Conservation (phyloP, 2,888 invertebrate species). For the Nomada fabriciana region DNA sequence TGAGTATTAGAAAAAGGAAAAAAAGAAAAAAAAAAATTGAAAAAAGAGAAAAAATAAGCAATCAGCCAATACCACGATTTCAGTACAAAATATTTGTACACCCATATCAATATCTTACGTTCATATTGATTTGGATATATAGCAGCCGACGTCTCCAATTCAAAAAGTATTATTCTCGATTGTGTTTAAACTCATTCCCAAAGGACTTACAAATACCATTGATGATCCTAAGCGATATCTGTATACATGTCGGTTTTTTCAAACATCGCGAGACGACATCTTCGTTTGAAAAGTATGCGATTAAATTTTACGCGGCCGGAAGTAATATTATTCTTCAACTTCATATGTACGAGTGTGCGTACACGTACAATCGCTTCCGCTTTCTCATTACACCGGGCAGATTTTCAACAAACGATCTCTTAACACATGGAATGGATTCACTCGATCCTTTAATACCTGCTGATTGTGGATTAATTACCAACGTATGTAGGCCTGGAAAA, state of each 20-base stretch:
- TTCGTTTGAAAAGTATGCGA: conserved; percentile 27
- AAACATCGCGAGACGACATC: conserved; percentile 19
- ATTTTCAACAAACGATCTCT: conserved; percentile 56
- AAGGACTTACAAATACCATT: conserved; percentile 51
- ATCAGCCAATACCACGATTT: conserved; percentile 84
- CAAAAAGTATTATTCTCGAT: conserved; percentile 60
- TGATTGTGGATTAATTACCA: conserved; percentile 42
- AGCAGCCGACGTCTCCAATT: conserved; percentile 80
- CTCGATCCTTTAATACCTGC: conserved; percentile 44
- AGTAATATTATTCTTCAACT: conserved; percentile 29
- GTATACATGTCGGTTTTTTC: conserved; percentile 10
- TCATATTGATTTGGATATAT: conserved; percentile 83
- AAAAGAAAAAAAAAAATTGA: conserved; percentile 73
- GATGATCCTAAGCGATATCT: conserved; percentile 46
- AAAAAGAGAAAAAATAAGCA: conserved; percentile 79
- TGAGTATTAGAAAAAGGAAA: conserved; percentile 56
- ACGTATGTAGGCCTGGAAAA: conserved; percentile 51
- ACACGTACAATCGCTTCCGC: conserved; percentile 22
- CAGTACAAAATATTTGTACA: conserved; percentile 82
- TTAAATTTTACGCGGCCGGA: conserved; percentile 34
- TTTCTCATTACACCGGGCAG: conserved; percentile 43
- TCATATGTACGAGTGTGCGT: background rate
- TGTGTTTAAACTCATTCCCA: conserved; percentile 48
- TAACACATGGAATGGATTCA: conserved; percentile 29
- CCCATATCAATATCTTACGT: conserved; percentile 83